These are phyloP conservation scores for Diachasmimorpha longicaudata DNA, from an alignment of 1,140 invertebrate species.

Conservation along the genomic window DNA sequence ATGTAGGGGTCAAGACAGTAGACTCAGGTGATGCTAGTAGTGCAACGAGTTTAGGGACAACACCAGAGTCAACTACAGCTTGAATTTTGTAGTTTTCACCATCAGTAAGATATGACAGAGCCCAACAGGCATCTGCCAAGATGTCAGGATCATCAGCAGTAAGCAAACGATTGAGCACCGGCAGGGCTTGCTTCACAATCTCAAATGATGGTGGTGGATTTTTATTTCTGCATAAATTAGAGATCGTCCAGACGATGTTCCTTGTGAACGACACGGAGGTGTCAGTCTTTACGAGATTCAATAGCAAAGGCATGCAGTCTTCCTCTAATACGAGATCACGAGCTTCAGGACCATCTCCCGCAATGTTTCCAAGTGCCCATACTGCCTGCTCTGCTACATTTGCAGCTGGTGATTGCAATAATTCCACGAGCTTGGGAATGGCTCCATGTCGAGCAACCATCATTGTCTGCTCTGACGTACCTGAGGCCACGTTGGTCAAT, in stretches of 20 bases:
- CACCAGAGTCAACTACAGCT: slow-evolving; percentile 73
- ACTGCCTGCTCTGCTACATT: slow-evolving; percentile 95
- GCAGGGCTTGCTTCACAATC: slow-evolving; percentile 79
- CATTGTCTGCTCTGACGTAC: slow-evolving; percentile 88
- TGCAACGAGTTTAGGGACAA: slow-evolving; percentile 79
- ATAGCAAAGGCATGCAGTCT: slow-evolving; percentile 71
- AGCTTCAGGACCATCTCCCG: slow-evolving; percentile 81
- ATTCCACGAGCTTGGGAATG: slow-evolving; percentile 80
- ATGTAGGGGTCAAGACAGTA: slow-evolving; percentile 85
- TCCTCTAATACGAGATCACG: slow-evolving; percentile 77
- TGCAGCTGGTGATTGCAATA: slow-evolving; percentile 76
- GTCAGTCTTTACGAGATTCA: slow-evolving; percentile 70
- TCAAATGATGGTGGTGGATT: slow-evolving; percentile 84
- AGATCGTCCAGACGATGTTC: slow-evolving; percentile 88
- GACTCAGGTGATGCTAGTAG: slow-evolving; percentile 76
- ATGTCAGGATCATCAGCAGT: slow-evolving; percentile 77
- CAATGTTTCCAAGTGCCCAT: slow-evolving; percentile 98
- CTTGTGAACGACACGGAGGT: slow-evolving; percentile 58
- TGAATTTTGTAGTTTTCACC: slow-evolving; percentile 94
- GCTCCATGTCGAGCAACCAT: slow-evolving; percentile 87
- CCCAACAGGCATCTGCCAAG: slow-evolving; percentile 94
- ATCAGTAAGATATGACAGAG: slow-evolving; percentile 94
- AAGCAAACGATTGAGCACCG: slow-evolving; percentile 80
- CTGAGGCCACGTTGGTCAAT: slow-evolving; percentile 97
- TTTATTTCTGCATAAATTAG: slow-evolving; percentile 92